Evolutionary conservation across 23 tunicate species (phyloP), one percentile per base, ranked within the genome.

Genomic region (Trididemnum nubilum): DNA sequence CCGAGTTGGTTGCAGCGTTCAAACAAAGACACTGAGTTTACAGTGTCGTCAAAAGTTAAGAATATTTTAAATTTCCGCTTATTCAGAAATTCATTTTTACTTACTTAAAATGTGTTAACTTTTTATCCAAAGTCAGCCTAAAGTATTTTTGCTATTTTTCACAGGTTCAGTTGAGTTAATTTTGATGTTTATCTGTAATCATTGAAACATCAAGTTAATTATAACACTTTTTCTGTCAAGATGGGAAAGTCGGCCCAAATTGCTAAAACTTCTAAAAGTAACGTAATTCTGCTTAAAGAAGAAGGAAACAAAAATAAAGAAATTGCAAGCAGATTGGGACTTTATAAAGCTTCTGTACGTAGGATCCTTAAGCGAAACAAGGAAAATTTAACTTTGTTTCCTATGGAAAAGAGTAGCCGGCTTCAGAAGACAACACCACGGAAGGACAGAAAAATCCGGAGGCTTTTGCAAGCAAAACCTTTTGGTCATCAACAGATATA

Each of bases 271-370:
- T 31, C 75, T 33, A 69, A 69, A 69, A 69, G 38, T n/a, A 69
- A 69, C 38, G 38, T 30, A 12, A 33, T 69, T 69, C 15, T 69
- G 19, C 38, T 69, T 7, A 69, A 69, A 33, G 38, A 69, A 73
- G 74, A 67, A 67, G 74, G 74, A 67, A 30, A 67, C 74, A 67
- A 33, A 67, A 67, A 67, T 33, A 31, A 33, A 31, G 74, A 67
- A 73, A 73, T 73, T 73, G 58, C 78, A 73, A 73, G 78, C 58
- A 73, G 78, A 38, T 73, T 38, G 27, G 78, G 78, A 38, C 78
- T 73, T 37, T 73, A 5, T 73, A 30, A 73, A 73, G 78, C 78
- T 39, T 73, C 78, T 73, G 78, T 73, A 38, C 9, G 78, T 40
- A 57, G 78, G 29, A 73, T 40, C 37, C 78, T 40, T 38, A 37